Base-by-base conservation (phyloP, 1,140 invertebrate genomes). In the Hypothenemus hampei region DNA sequence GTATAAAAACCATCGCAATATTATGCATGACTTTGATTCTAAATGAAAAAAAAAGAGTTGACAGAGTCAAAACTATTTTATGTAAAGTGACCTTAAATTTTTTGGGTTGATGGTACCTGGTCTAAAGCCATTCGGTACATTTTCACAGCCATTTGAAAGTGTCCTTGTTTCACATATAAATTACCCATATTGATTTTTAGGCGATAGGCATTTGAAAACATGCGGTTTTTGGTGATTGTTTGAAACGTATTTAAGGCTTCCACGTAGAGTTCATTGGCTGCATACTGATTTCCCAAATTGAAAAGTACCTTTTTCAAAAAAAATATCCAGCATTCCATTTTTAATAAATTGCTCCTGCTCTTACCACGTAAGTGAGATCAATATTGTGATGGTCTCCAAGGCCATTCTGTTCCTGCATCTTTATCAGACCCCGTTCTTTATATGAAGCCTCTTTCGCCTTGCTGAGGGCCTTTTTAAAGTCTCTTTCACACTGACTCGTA, bases 11-110 rank as follows among this genome's bases (percentile, higher is more conserved):
- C 52, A 98, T 83, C 0, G 93, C 97, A 69, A 99, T 98, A 66
- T 99, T 99, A 72, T 98, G 93, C 84, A 96, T 96, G 45, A 99
- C 95, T 76, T 96, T 97, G 58, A 95, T 87, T 66, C 92, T 93
- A 36, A 33, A 56, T 13, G 11, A 37, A 37, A 37, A 37, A 13
- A 13, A 37, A 13, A 37, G 8, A 37, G 1, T 43, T 22, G 10
- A 21, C 10, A 20, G 18, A 6, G 40, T 43, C 20, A 20, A 21
- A 3, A 36, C 29, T 20, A 24, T 1, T 48, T 8, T 33, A 7
- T 15, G 31, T 13, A 20, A 15, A 20, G 7, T 39, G 74, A 92
- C 90, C 91, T 89, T 55, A 91, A 72, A 74, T 93, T 87, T 69
- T 93, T 66, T 97, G 89, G 18, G 86, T 88, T 26, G 89, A 89